Evolutionary conservation across 2,888 invertebrate genomes (phyloP).

Genomic region (Clostera curtula): DNA sequence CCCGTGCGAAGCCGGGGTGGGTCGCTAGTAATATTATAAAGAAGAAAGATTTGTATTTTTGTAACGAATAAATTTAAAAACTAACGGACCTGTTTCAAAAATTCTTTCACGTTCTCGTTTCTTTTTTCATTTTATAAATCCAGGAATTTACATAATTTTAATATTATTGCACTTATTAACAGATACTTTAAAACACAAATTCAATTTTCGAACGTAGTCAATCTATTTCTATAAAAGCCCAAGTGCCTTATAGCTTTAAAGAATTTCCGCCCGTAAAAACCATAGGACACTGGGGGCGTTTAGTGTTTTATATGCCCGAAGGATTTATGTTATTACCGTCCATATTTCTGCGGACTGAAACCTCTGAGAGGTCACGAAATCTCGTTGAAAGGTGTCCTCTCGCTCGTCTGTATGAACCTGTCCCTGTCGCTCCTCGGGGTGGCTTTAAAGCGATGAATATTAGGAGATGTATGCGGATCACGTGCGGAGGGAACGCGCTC

Average conservation of each 20-base stretch:
- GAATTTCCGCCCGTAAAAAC: conserved; percentile 51
- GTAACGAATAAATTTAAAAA: no score
- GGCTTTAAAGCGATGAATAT: conserved; percentile 71
- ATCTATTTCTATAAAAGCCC: conserved; percentile 48
- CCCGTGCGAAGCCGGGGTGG: no score
- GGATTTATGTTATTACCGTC: conserved; percentile 75
- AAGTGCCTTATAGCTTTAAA: conserved; percentile 36
- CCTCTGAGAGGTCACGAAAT: conserved; percentile 73
- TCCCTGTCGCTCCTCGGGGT: conserved; percentile 46
- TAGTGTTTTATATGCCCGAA: conserved; percentile 75
- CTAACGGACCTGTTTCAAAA: no score
- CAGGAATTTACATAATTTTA: no score
- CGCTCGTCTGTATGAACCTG: conserved; percentile 34
- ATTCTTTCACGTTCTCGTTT: no score
- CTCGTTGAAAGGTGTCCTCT: conserved; percentile 48
- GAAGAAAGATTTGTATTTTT: no score
- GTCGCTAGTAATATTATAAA: no score
- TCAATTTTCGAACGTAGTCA: conserved; percentile 29
- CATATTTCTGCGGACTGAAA: conserved; percentile 73
- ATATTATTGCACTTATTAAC: no score
- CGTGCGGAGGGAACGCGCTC: conserved; percentile 61
- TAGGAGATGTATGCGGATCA: conserved; percentile 64
- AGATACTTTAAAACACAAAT: no score
- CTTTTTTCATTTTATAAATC: no score
- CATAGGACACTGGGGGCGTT: conserved; percentile 67